Base-by-base conservation (phyloP, 2,113 vertebrate species). In the Phaethornis superciliosus region DNA sequence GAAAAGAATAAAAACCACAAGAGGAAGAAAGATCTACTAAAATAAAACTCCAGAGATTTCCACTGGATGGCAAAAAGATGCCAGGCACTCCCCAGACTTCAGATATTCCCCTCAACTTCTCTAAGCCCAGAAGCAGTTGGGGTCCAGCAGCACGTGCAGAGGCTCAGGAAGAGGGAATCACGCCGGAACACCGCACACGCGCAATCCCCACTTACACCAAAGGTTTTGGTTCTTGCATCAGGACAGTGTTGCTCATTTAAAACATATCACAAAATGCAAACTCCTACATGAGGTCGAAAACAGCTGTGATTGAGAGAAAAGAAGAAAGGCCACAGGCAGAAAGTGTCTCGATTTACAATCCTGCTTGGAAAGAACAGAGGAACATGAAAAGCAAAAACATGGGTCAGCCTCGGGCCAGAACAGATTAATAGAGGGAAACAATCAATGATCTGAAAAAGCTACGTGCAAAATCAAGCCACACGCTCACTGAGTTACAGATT, bases 361-460 rank as follows among this genome's bases (percentile, higher is more conserved):
- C 82, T 76, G 54, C 85, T 75, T 79, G 76, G 72, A 60, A 88
- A 86, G 69, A 44, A 67, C 13, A 75, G 82, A 62, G 49, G 44
- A 86, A 84, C 56, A 75, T 1, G 4, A 58, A 78, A 84, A 95
- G 72, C 65, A 76, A n/a, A 91, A 71, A 6, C 92, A 71, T 0
- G 71, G 93, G 82, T 92, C 95, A 94, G 96, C 94, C 94, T 84
- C 46, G 0, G 88, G 94, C 76, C 76, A 85, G 65, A 54, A 1
- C 2, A 68, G 91, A 93, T 95, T 81, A 94, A 95, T 6, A 93
- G 76, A 76, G 85, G 85, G 65, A 93, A 95, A 88, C 85, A 88
- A 96, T 90, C 95, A 86, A 89, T 62, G 90, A 90, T 86, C 62
- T 92, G 94, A 95, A 91, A 96, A 91, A 93, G 49, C 85, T 63